Base-by-base conservation (phyloP, 1,140 invertebrate species). In the Myzus persicae region DNA sequence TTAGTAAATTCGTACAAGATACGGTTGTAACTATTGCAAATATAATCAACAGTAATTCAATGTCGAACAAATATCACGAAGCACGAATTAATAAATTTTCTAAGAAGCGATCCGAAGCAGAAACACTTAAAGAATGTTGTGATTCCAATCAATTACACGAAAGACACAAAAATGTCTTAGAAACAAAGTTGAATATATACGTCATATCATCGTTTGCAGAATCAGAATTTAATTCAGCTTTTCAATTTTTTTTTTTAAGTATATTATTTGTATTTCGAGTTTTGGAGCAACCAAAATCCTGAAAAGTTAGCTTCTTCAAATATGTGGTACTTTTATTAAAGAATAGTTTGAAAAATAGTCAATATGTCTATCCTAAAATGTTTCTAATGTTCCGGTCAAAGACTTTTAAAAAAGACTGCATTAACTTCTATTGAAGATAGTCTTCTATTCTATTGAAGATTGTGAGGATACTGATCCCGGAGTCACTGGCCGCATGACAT, bases 211-310 rank as follows among this genome's bases (percentile, higher is more conserved):
- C 36, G 0, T 82, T 92, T 40, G 18, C 5, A 3, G 46, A 46
- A 20, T 1, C 20, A 0, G 91, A 92, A 8, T 92, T 92, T 54
- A 44, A 92, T 26, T 36, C 20, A 38, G n/a, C 91, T 31, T 92
- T 92, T 84, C 40, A 51, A 84, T n/a, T 92, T 76, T 92, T 92
- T 48, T 92, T 92, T 36, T 38, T 92, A 20, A 92, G 91, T 46
- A 82, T 92, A n/a, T 48, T 92, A 38, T 84, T 36, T 11, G 91
- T 92, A 18, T 81, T 92, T 38, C 44, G 46, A 82, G 76, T 84
- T 18, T 82, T 92, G 11, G 91, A 92, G 26, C 91, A 51, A 9
- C 81, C 76, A 31, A 92, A 84, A 40, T 92, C 84, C 36, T 84
- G 84, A 51, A 92, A 84, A 92, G 91, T 76, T 24, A 84, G 76